phyloP scores from a whole-genome alignment of 2,888 invertebrate species.

The Mallateleia sp. region DNA sequence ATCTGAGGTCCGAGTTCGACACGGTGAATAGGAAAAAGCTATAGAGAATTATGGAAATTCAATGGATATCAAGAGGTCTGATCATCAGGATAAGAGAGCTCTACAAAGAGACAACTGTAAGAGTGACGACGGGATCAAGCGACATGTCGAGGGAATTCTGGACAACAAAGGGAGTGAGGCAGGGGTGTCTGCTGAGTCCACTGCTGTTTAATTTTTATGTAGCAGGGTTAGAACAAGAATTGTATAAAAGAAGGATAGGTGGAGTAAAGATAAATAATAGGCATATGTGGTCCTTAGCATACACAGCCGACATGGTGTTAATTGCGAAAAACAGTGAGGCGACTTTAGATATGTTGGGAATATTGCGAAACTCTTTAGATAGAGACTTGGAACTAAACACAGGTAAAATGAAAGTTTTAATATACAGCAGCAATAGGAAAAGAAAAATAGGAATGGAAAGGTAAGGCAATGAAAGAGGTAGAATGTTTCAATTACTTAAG shows the following conservation, averaged over 20 bases:
- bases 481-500: constrained; percentile 29
- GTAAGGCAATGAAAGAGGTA: constrained; percentile 17
- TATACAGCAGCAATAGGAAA: constrained; percentile 18
- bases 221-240: background rate
- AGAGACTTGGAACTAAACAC: constrained; percentile 9
- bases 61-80: background rate
- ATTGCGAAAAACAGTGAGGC: background rate
- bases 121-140: too few species aligned
- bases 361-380: constrained; percentile 26
- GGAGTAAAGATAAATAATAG: constrained; percentile 1
- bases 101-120: background rate
- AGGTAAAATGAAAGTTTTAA: background rate
- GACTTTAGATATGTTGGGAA: background rate
- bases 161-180: background rate
- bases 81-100: background rate
- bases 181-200: background rate
- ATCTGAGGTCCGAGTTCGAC: too few species aligned
- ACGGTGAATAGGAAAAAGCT: too few species aligned
- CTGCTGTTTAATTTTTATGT: background rate
- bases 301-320: background rate
- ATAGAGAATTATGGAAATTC: background rate
- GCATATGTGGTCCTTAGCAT: background rate
- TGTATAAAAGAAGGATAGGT: background rate
- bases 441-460: constrained; percentile 23
- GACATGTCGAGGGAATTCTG: background rate